These are phyloP conservation scores for Perca flavescens DNA, from an alignment of 2,113 vertebrate species.

Conservation along the genomic window DNA sequence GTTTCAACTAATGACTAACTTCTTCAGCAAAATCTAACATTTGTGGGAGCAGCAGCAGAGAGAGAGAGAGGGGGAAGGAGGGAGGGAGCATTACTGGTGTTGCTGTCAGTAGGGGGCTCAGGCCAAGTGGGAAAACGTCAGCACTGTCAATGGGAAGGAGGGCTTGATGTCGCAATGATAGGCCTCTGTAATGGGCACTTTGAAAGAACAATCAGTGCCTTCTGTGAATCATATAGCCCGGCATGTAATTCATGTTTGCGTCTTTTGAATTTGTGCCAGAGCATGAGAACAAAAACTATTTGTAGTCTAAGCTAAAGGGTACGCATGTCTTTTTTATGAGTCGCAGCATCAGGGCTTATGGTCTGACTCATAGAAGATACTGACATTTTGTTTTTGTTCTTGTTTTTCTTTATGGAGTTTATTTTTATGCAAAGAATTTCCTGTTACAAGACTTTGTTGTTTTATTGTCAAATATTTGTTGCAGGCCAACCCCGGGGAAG, in stretches of 20 bases:
- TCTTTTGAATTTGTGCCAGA: slow-evolving; percentile 74
- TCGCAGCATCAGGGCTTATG: slow-evolving; percentile 12
- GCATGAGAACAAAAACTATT: slow-evolving; percentile 74
- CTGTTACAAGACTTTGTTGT: slow-evolving; percentile 55
- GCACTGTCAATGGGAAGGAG: slow-evolving; percentile 83
- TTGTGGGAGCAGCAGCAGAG: slow-evolving; percentile 55
- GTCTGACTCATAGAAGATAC: slow-evolving; percentile 45
- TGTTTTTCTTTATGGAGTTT: slow-evolving; percentile 28
- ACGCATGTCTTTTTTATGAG: slow-evolving; percentile 47
- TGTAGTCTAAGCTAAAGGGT: slow-evolving; percentile 63
- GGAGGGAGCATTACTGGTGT: slow-evolving; percentile 67
- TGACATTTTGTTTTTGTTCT: slow-evolving; percentile 24
- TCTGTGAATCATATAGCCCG: slow-evolving; percentile 79
- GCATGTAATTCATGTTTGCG: slow-evolving; percentile 80
- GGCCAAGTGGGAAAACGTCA: slow-evolving; percentile 81
- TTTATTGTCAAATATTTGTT: slow-evolving; percentile 49
- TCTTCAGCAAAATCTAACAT: slow-evolving; percentile 80
- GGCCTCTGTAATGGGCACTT: slow-evolving; percentile 82
- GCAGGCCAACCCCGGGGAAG: neutral
- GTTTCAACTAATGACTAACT: slow-evolving; percentile 83
- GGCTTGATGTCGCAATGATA: slow-evolving; percentile 84
- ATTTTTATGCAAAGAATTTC: slow-evolving; percentile 56
- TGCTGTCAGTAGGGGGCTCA: slow-evolving; percentile 78
- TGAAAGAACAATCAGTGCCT: slow-evolving; percentile 73
- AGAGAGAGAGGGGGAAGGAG: slow-evolving; percentile 14